Evolutionary conservation across 2,888 invertebrate genomes (phyloP).

Genomic region (Rhamphomyia laevipes): DNA sequence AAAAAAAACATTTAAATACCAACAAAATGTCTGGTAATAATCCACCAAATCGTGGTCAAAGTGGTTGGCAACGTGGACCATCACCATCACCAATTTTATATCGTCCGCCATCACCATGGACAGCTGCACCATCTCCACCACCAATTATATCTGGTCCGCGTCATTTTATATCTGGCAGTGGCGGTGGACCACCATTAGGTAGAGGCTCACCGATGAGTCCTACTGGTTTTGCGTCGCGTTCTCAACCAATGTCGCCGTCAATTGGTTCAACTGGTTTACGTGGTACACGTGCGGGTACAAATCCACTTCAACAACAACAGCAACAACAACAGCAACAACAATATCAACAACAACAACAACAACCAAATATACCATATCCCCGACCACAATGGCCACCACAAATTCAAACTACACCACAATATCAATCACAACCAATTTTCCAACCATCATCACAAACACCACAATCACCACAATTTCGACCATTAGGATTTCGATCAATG

Average conservation of each 20-base stretch:
- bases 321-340: not conserved
- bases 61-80: constrained; percentile 32
- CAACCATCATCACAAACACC: constrained; percentile 28
- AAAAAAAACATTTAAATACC: not conserved
- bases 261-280: constrained; percentile 37
- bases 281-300: constrained; percentile 33
- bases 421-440: constrained; percentile 26
- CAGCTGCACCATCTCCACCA: constrained; percentile 53
- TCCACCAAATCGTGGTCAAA: constrained; percentile 24
- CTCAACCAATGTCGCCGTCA: constrained; percentile 41
- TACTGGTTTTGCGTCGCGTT: constrained; percentile 10
- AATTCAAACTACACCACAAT: constrained; percentile 35
- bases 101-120: constrained; percentile 63
- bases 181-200: constrained; percentile 18
- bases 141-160: constrained; percentile 53
- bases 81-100: constrained; percentile 52
- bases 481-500: constrained; percentile 11
- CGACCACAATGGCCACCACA: constrained; percentile 50
- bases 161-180: constrained; percentile 37
- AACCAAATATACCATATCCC: constrained; percentile 46
- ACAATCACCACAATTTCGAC: not conserved
- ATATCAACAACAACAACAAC: constrained; percentile 11
- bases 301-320: constrained; percentile 38
- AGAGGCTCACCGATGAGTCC: constrained; percentile 22
- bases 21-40: not conserved